Conservation (phyloP, 2,888 invertebrate species). For the Plagodis dolabraria region DNA sequence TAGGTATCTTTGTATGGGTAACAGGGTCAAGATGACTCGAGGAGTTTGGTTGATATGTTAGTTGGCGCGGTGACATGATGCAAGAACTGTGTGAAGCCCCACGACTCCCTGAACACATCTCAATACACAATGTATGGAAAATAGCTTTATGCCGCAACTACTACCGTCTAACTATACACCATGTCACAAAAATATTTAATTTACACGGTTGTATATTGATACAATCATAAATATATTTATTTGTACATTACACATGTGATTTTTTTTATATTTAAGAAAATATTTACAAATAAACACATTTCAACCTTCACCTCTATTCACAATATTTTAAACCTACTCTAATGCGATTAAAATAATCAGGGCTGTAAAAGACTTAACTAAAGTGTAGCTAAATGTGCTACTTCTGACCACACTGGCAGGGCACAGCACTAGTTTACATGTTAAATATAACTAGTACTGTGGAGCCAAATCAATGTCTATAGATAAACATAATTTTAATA, state of each 20-base stretch:
- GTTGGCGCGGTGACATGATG: conserved; percentile 71
- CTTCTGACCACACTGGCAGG: conserved; percentile 12
- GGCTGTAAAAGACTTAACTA: conserved; percentile 68
- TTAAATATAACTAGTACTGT: conserved; percentile 18
- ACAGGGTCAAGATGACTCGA: conserved; percentile 50
- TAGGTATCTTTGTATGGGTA: conserved; percentile 45
- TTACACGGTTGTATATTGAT: conserved; percentile 70
- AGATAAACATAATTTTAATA: conserved; percentile 42
- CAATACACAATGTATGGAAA: conserved; percentile 66
- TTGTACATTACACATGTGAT: conserved; percentile 80
- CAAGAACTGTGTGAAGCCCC: conserved; percentile 74
- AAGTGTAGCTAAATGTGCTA: conserved; percentile 51
- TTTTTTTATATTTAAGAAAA: conserved; percentile 54
- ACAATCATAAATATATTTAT: conserved; percentile 77
- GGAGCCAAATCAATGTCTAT: conserved; percentile 23
- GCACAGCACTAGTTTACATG: conserved; percentile 12
- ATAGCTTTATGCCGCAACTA: conserved; percentile 63
- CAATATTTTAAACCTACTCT: conserved; percentile 57
- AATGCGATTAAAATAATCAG: conserved; percentile 61
- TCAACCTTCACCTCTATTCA: conserved; percentile 69
- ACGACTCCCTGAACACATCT: conserved; percentile 46
- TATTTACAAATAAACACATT: conserved; percentile 79
- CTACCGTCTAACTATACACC: conserved; percentile 66
- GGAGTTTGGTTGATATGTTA: conserved; percentile 72
- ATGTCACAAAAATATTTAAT: conserved; percentile 82